Evolutionary conservation across 2,888 invertebrate genomes (phyloP), one percentile per base, ranked within the genome.

Genomic region (Tiliacea aurago): DNA sequence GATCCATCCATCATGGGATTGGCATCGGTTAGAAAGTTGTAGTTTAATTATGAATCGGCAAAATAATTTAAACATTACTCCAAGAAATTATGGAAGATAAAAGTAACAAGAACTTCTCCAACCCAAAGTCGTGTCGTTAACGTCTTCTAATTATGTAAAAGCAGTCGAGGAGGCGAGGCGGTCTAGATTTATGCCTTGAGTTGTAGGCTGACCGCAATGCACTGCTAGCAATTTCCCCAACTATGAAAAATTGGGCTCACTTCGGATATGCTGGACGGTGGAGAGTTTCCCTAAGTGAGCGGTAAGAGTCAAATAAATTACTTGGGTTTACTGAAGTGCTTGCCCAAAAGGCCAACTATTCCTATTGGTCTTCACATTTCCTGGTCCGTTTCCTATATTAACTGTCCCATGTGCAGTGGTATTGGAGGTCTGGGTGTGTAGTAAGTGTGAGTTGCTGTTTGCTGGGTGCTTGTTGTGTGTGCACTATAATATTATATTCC

Each of bases 151-250:
- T 4, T 11, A 63, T 66, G 28, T 84, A 84, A 81, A 76, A 66
- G 62, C 37, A 70, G 20, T 28, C 7, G 23, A 23, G 53, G 47
- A 64, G 51, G 68, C 73, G 70, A 77, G 70, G 70, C 53, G 61
- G 65, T 41, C 70, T 63, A 58, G 76, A 87, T 87, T 84, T 84
- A 84, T 87, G 63, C 64, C 76, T 82, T 74, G 66, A 78, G 74
- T 84, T 74, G 75, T 81, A 78, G 81, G 81, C 84, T 63, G 58
- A 49, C 80, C 78, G 74, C 86, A 81, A 65, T 84, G 84, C 70
- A 78, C 82, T 76, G 70, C 76, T 11, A 70, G 76, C 80, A 72
- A 76, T 80, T 71, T 74, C 72, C 58, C 69, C 70, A 37, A 63
- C 70, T 74, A 72, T 80, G 86, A 84, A 85, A 84, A 84, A 84